Conservation (phyloP, 2,888 invertebrate species). For the Callimorpha dominula region DNA sequence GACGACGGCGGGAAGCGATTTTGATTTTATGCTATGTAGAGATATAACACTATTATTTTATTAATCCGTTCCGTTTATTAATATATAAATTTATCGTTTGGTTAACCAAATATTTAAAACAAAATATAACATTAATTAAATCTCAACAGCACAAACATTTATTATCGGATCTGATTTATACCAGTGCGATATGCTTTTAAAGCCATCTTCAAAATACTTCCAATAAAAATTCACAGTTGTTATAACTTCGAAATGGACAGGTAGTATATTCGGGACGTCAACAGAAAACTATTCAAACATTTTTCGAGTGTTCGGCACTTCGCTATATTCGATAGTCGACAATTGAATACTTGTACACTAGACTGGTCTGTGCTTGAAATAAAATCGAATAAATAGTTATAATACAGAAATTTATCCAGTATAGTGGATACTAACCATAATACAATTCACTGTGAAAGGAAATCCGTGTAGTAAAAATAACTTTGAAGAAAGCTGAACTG, state of each 20-base stretch:
- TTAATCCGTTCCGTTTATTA: too few species aligned
- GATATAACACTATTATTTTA: too few species aligned
- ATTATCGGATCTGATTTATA: not conserved
- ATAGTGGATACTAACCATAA: not conserved
- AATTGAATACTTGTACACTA: conserved; percentile 23
- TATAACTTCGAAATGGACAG: conserved; percentile 5
- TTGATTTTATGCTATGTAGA: too few species aligned
- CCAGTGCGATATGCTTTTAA: not conserved
- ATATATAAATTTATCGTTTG: too few species aligned
- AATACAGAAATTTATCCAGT: not conserved
- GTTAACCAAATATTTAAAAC: too few species aligned
- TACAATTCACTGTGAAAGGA: not conserved
- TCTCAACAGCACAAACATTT: too few species aligned
- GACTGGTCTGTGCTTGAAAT: conserved; percentile 2
- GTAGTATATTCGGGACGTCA: not conserved
- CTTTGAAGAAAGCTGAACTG: not conserved
- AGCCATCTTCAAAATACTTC: not conserved
- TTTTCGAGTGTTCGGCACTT: conserved; percentile 35
- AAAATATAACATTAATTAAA: too few species aligned
- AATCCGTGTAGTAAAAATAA: not conserved
- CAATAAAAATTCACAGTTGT: not conserved
- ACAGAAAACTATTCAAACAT: conserved; percentile 3
- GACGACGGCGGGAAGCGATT: too few species aligned
- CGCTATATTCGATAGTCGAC: conserved; percentile 35
- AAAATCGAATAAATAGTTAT: conserved; percentile 14